Conservation (phyloP, 2,888 invertebrate genomes). For the Ophion ellenae region DNA sequence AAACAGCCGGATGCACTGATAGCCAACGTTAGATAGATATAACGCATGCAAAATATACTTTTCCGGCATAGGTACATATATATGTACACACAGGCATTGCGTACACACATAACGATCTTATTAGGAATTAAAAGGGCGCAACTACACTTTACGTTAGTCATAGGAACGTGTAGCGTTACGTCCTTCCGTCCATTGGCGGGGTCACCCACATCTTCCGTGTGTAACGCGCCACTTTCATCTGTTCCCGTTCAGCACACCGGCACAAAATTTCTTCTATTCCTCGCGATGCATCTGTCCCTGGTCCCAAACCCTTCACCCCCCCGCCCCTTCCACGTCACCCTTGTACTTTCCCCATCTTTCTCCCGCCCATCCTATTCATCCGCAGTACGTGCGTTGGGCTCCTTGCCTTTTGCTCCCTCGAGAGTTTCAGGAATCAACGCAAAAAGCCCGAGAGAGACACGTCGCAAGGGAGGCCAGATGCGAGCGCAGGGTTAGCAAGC, state of each 20-base stretch:
- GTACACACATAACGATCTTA: not conserved
- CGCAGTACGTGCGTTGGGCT: not conserved
- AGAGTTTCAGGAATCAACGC: conserved; percentile 35
- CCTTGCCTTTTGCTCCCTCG: not conserved
- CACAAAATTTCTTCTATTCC: conserved; percentile 60
- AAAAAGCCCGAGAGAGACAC: conserved; percentile 28
- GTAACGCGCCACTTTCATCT: conserved; percentile 49
- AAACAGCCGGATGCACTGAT: too few relatives aligned
- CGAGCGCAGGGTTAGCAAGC: not conserved
- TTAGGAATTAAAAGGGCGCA: conserved; percentile 19
- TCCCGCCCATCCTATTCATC: not conserved
- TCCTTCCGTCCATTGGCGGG: conserved; percentile 9
- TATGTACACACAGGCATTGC: not conserved
- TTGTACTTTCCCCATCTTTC: conserved; percentile 2
- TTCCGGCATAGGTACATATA: not conserved
- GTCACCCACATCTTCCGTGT: not conserved
- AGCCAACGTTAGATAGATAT: too few relatives aligned
- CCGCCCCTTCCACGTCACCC: not conserved
- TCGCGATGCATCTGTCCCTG: conserved; percentile 36
- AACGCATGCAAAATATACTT: too few relatives aligned
- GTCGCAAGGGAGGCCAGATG: conserved; percentile 3
- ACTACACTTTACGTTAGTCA: conserved; percentile 4
- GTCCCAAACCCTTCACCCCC: not conserved
- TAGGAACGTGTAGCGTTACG: not conserved
- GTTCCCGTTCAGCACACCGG: conserved; percentile 45